phyloP scores from a whole-genome alignment of 2,113 vertebrate genomes.

The Psophia crepitans region DNA sequence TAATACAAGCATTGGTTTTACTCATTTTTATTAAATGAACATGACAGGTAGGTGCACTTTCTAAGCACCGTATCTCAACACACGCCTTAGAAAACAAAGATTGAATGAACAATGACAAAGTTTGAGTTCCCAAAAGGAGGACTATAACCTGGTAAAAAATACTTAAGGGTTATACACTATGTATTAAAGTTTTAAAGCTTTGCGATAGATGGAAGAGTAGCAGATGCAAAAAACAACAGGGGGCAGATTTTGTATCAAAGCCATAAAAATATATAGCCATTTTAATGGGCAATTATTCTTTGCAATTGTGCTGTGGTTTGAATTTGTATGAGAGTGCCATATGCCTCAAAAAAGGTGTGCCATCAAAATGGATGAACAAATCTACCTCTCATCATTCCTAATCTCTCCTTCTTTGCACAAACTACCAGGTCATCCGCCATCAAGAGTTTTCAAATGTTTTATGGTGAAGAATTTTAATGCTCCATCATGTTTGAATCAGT shows the following conservation, averaged over 20 bases:
- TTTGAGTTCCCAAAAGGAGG: conserved; percentile 31
- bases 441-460: neutral
- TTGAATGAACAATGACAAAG: conserved; percentile 1
- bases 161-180: conserved; percentile 67
- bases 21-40: neutral
- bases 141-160: conserved; percentile 60
- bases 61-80: neutral
- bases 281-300: conserved; percentile 85
- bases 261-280: conserved; percentile 81
- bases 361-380: conserved; percentile 5
- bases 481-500: neutral
- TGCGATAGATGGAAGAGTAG: conserved; percentile 68
- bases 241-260: conserved; percentile 77
- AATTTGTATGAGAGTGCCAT: conserved; percentile 73
- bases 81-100: conserved; percentile 45
- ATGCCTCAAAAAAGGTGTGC: conserved; percentile 75
- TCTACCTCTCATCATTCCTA: conserved; percentile 5
- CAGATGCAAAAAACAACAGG: conserved; percentile 82
- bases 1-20: neutral
- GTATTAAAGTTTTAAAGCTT: conserved; percentile 75
- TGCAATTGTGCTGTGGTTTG: conserved; percentile 72
- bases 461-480: neutral
- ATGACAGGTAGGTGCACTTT: neutral
- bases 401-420: neutral
- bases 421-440: neutral